These are phyloP conservation scores for Anolis sagrei DNA, from an alignment of 2,113 vertebrate genomes.

Conservation along the genomic window DNA sequence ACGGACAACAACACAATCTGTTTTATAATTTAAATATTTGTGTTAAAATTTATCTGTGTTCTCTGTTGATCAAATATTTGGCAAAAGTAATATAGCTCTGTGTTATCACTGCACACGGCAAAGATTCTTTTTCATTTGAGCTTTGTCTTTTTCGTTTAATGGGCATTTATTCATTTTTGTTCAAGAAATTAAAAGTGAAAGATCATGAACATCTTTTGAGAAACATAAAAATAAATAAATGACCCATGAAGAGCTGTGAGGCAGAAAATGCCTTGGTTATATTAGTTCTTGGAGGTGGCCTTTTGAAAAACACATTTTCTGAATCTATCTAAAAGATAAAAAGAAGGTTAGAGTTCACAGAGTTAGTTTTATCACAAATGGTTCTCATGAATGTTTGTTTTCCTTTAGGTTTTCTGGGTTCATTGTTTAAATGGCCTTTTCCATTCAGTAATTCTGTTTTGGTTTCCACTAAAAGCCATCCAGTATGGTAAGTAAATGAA, in stretches of 20 bases:
- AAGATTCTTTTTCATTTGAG: slow-evolving; percentile 10
- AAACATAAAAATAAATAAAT: slow-evolving; percentile 82
- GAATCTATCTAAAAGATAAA: slow-evolving; percentile 88
- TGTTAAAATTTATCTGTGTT: neutral
- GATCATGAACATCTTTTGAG: slow-evolving; percentile 69
- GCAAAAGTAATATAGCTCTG: neutral
- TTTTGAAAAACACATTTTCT: slow-evolving; percentile 90
- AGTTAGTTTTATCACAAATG: slow-evolving; percentile 85
- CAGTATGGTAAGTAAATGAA: slow-evolving; percentile 91
- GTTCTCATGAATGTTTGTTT: slow-evolving; percentile 91
- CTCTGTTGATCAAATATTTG: neutral
- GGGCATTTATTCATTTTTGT: slow-evolving; percentile 52
- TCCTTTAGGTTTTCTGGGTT: slow-evolving; percentile 97
- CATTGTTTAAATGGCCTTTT: slow-evolving; percentile 99
- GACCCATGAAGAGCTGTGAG: slow-evolving; percentile 83
- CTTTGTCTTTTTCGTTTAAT: slow-evolving; percentile 10
- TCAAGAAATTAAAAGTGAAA: slow-evolving; percentile 67
- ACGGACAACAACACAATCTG: neutral
- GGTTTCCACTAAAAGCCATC: slow-evolving; percentile 98
- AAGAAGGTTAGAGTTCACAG: slow-evolving; percentile 89
- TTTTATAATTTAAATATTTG: neutral
- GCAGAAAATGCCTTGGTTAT: slow-evolving; percentile 94
- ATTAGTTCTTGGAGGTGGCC: slow-evolving; percentile 86
- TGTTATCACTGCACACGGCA: neutral
- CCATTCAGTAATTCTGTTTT: slow-evolving; percentile 99